Evolutionary conservation across 2,113 vertebrate species (phyloP), one percentile per base, ranked within the genome.

Genomic region (Microcebus lehilahytsara): DNA sequence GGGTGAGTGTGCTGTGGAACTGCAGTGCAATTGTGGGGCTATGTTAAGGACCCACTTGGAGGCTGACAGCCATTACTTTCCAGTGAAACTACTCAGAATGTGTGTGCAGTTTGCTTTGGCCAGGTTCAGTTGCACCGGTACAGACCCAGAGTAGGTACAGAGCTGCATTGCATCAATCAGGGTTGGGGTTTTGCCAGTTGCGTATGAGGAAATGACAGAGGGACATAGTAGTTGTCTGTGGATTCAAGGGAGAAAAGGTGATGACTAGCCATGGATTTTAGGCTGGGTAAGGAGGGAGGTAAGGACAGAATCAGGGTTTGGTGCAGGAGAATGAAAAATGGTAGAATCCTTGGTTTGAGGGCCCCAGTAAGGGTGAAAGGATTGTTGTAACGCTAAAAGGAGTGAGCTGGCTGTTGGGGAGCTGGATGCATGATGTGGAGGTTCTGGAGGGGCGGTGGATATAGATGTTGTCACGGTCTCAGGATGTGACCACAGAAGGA

Each of bases 51-150:
- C 58, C 40, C 71, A 81, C 74, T 92, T 96, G 75, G 96, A 75
- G 37, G 17, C 34, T 51, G 93, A 90, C 40, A 80, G 27, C 58
- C 60, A 46, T 72, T 91, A 14, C 37, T 95, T 94, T 96, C 85
- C 62, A 85, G 46, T 58, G 72, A 78, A 85, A 89, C 80, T 80
- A 71, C 64, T 96, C 80, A 77, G 69, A n/a, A 17, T 62, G 37
- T 60, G 75, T 72, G 32, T 6, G 8, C 4, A 32, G 17, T 49
- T 94, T 77, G 71, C 67, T 74, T 51, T 42, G 53, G 64, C 32
- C 34, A 51, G 0, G 2, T n/a, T 69, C 40, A 32, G 10, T 64
- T 4, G 12, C 20, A 16, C 6, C 2, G 49, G 19, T n/a, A 37
- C 60, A 81, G 75, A 80, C 16, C 23, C 56, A 27, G 23, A 87